Base-by-base conservation (phyloP, 2,888 invertebrate genomes). In the Andrena marginata region DNA sequence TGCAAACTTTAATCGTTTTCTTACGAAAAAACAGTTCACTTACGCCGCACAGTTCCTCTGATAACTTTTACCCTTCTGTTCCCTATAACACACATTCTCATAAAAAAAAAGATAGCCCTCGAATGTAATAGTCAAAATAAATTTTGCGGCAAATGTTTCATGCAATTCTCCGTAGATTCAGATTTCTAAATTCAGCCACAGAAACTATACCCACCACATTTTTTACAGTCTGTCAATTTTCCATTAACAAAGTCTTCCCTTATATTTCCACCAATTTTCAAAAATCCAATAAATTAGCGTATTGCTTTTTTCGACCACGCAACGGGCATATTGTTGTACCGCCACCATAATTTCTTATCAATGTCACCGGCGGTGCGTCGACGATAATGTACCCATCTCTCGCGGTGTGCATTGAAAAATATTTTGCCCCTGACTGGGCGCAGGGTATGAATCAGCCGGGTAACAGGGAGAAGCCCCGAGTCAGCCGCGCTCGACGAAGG, bases 321-420 rank as follows among this genome's bases (percentile, higher is more conserved):
- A 20, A 13, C 23, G 10, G 2, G 23, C 4, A 10, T 26, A 26
- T 26, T 56, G 23, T 13, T 56, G 1, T 26, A 20, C 20, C 51
- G 8, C 6, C 51, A 71, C 63, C 51, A 31, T 63, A 71, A 54
- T 63, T 71, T 71, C 62, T 76, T 76, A 76, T 76, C 72, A 63
- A 7, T 23, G 35, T 29, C 71, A 72, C 33, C 33, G 48, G 63
- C 48, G 63, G 63, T 35, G 26, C 23, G 62, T 48, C 64, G 10
- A 35, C 29, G 64, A 77, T 49, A 31, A 56, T 72, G 35, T 49
- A 35, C 29, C 31, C 67, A 67, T 62, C 64, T 59, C 48, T 31
- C 56, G 13, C 31, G 63, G 23, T 4, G 59, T 3, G n/a, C 8
- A 26, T 54, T n/a, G 35, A 42, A 67, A 75, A 78, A 75, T 75